Evolutionary conservation across 1,140 invertebrate genomes (phyloP).

Genomic region (Neuroterus valhalla): DNA sequence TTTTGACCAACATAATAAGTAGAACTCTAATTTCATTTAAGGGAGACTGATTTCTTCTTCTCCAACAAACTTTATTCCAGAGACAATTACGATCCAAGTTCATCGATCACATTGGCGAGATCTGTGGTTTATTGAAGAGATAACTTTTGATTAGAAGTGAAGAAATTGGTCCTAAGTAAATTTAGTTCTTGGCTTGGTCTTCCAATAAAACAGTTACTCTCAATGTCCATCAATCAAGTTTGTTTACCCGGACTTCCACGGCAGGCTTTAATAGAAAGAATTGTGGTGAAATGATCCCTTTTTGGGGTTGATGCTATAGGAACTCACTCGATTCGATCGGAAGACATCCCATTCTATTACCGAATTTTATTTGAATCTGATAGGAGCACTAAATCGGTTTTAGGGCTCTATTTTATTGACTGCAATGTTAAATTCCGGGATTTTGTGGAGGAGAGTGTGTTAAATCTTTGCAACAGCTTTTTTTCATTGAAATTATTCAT

Average conservation of each 20-base stretch:
- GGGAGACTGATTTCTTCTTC: not conserved
- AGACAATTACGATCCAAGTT: slow-evolving; percentile 2
- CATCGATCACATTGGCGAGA: slow-evolving; percentile 13
- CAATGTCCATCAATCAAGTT: slow-evolving; percentile 22
- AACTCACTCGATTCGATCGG: slow-evolving; percentile 14
- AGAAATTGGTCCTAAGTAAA: slow-evolving; percentile 24
- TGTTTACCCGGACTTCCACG: not conserved
- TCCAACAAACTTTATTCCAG: not conserved
- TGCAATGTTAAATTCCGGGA: not conserved
- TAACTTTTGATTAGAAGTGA: not conserved
- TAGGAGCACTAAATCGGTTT: slow-evolving; percentile 8
- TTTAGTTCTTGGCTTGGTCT: not conserved
- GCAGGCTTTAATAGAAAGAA: not conserved
- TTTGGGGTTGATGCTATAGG: not conserved
- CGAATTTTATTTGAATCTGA: slow-evolving; percentile 20
- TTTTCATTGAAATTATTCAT: slow-evolving; percentile 9
- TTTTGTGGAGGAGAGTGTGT: not conserved
- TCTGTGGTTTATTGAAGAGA: slow-evolving; percentile 15
- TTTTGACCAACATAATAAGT: too few relatives aligned
- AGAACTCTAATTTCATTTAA: not conserved
- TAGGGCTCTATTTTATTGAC: not conserved
- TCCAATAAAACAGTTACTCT: slow-evolving; percentile 10
- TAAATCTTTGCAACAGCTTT: too few relatives aligned
- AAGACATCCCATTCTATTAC: slow-evolving; percentile 14
- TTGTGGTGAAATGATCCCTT: slow-evolving; percentile 2